Percentiles rank a stretch among this genome's conserved stretches.
Evolutionary conservation across 2,113 vertebrate genomes (phyloP).

Genomic region (Thamnaconus septentrionalis): DNA sequence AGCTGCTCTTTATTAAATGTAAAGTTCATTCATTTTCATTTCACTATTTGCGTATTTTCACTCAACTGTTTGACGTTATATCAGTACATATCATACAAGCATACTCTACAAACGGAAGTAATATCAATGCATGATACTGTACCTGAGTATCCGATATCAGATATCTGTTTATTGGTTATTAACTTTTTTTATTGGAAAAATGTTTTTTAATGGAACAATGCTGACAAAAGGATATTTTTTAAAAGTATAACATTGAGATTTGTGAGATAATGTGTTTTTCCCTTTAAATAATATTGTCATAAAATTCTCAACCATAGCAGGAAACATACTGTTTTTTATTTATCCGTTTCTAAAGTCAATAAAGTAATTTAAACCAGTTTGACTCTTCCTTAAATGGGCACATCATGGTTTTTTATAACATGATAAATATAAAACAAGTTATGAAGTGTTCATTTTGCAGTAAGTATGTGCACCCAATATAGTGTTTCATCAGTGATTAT

Average conservation of each 20-base stretch:
- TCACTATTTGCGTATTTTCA: slow-evolving; percentile 39
- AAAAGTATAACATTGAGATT: too few species aligned
- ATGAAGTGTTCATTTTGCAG: too few species aligned
- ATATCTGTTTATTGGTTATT: slow-evolving; percentile 29
- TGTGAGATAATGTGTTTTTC: too few species aligned
- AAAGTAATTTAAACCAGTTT: slow-evolving; percentile 62
- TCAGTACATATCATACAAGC: slow-evolving; percentile 41
- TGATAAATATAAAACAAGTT: not conserved
- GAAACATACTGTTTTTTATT: slow-evolving; percentile 26
- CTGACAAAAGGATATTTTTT: slow-evolving; percentile 1
- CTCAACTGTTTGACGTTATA: slow-evolving; percentile 56
- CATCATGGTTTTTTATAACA: not conserved
- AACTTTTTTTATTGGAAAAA: slow-evolving; percentile 39
- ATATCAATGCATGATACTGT: slow-evolving; percentile 66
- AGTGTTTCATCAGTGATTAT: not conserved
- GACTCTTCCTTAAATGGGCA: not conserved
- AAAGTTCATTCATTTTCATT: slow-evolving; percentile 30
- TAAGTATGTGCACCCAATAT: too few species aligned
- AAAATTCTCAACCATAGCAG: slow-evolving; percentile 1
- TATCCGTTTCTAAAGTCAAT: slow-evolving; percentile 61
- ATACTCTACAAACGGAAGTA: slow-evolving; percentile 30
- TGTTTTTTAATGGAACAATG: slow-evolving; percentile 10
- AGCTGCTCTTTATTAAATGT: not conserved
- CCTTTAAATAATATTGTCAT: too few species aligned
- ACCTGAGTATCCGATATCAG: slow-evolving; percentile 4